Percentiles rank a stretch among this genome's conserved stretches.
Evolutionary conservation across 2,888 invertebrate genomes (phyloP).

Genomic region (Cecidostiba fungosa): DNA sequence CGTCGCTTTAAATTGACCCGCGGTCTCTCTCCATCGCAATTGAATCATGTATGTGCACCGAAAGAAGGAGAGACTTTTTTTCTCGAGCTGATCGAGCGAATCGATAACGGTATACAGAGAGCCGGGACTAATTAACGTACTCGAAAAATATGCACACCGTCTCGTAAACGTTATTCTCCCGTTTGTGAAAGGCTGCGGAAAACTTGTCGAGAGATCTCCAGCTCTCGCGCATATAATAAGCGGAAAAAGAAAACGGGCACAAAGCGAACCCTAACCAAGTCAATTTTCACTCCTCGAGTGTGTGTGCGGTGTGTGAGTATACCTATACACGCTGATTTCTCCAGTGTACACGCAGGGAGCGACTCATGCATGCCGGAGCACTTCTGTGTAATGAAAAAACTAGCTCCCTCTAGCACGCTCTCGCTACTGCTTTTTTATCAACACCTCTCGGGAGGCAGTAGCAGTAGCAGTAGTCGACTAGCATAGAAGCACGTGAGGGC

Average conservation of each 20-base stretch:
- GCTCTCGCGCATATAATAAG: background rate
- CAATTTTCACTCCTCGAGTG: background rate
- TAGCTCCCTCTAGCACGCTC: constrained; percentile 4
- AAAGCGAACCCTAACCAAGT: constrained; percentile 6
- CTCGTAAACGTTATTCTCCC: background rate
- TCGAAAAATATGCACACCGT: constrained; percentile 29
- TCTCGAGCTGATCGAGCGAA: background rate
- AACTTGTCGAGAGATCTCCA: background rate
- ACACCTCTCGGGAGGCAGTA: constrained; percentile 49
- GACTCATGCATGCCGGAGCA: background rate
- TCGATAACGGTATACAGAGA: constrained; percentile 38
- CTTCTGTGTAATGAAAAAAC: constrained; percentile 45
- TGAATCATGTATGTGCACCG: constrained; percentile 33
- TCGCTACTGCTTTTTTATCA: constrained; percentile 51
- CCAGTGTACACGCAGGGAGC: background rate
- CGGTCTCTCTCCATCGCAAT: constrained; percentile 31
- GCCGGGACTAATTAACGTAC: too few relatives aligned
- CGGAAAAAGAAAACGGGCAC: background rate
- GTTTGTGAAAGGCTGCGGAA: background rate
- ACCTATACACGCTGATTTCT: background rate
- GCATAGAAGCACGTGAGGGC: background rate
- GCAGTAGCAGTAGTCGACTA: background rate
- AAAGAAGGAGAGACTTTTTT: background rate
- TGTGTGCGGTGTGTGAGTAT: background rate
- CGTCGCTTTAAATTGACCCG: constrained; percentile 49